Conservation (phyloP, 1,140 invertebrate genomes). For the Drosophila funebris region DNA sequence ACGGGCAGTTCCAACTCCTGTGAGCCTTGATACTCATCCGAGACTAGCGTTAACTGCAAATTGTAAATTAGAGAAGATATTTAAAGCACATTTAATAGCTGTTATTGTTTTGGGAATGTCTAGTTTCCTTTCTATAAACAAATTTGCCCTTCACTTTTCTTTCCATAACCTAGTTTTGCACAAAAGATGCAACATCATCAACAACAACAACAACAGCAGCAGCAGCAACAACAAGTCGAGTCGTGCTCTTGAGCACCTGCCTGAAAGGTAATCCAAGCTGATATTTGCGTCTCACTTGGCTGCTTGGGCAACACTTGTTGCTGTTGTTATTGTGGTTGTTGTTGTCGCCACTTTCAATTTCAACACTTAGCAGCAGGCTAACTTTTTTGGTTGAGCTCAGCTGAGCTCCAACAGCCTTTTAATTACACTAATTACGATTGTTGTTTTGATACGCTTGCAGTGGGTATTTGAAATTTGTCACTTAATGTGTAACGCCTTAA, state of each 20-base stretch:
- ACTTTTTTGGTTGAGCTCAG: slow-evolving; percentile 1
- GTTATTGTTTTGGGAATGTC: slow-evolving; percentile 34
- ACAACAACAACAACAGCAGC: slow-evolving; percentile 51
- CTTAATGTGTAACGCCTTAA: not conserved
- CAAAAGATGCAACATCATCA: slow-evolving; percentile 78
- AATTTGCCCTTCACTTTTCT: slow-evolving; percentile 81
- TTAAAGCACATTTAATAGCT: slow-evolving; percentile 1
- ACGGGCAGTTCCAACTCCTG: slow-evolving; percentile 81
- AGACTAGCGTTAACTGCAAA: slow-evolving; percentile 75
- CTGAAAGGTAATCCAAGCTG: slow-evolving; percentile 74
- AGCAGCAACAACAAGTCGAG: slow-evolving; percentile 24
- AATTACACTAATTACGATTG: slow-evolving; percentile 70
- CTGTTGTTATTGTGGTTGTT: slow-evolving; percentile 21
- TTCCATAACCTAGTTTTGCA: slow-evolving; percentile 82
- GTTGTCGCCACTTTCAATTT: slow-evolving; percentile 64
- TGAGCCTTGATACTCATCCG: slow-evolving; percentile 68
- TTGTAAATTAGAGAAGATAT: slow-evolving; percentile 21
- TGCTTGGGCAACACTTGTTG: slow-evolving; percentile 71
- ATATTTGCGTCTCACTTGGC: slow-evolving; percentile 71
- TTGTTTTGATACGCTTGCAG: not conserved
- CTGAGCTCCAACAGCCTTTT: slow-evolving; percentile 40
- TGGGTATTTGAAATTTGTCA: not conserved
- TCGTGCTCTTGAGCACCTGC: slow-evolving; percentile 55
- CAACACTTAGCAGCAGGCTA: slow-evolving; percentile 50
- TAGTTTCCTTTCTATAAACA: slow-evolving; percentile 77